Evolutionary conservation across 1,140 invertebrate genomes (phyloP), one percentile per base, ranked within the genome.

Genomic region (Heliconius hermathena): DNA sequence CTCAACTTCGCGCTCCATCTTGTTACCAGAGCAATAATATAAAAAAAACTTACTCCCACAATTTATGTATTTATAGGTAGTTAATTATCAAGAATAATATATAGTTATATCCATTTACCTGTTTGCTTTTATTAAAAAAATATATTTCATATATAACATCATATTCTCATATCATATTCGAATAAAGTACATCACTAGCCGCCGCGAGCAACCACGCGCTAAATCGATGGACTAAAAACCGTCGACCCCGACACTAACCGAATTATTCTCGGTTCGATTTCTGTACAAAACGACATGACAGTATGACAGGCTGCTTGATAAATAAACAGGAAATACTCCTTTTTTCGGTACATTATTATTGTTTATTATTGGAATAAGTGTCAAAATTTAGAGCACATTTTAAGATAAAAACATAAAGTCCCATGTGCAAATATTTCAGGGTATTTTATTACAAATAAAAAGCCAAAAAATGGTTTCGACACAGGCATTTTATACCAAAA

Each of bases 191-290:
- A 89, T 78, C 91, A 81, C 89, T 91, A 93, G 0, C 33, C 78
- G 91, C 92, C 91, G 75, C 80, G 81, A 88, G 92, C 92, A 79
- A 92, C 89, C 92, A 94, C 92, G 92, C 91, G 90, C 88, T 84
- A 84, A 88, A 88, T 90, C 87, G 87, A 84, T 89, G 83, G 82
- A 85, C 87, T 91, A 94, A 94, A 92, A 92, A 93, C 87, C 85
- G 83, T 88, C 87, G 90, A 93, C 91, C 91, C 88, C 88, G 89
- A 91, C 90, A 90, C 89, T 90, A 90, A 91, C 89, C 91, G 87
- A 91, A 93, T 92, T 91, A 91, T 93, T 93, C 91, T 88, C 91
- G 88, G 86, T 88, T 81, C 85, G 81, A 81, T 78, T 80, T 85
- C 81, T 83, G 85, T 57, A 78, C 76, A 66, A 66, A 66, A 66